These are phyloP conservation scores for Elgaria multicarinata DNA, from an alignment of 2,113 vertebrate species.

Conservation along the genomic window DNA sequence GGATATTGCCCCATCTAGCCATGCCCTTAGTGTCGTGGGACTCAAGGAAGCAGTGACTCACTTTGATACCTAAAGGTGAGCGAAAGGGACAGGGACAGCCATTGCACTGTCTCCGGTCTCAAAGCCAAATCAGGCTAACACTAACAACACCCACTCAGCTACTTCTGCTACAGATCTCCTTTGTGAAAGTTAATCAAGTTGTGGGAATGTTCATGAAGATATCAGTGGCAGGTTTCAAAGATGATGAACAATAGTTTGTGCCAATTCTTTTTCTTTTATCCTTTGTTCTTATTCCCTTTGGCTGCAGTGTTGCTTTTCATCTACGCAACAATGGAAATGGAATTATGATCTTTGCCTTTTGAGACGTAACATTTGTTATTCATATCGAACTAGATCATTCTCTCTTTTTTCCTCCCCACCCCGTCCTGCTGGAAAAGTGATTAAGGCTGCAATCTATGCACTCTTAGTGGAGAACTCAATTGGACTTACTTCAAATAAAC, in stretches of 20 bases:
- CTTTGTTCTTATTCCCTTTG: not conserved
- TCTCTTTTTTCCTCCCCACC: not conserved
- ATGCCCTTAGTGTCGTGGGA: too few species aligned
- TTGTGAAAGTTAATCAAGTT: not conserved
- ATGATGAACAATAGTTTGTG: not conserved
- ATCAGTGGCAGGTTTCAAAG: not conserved
- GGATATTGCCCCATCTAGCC: too few species aligned
- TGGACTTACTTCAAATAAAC: not conserved
- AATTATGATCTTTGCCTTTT: not conserved
- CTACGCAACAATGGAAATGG: not conserved
- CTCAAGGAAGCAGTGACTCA: too few species aligned
- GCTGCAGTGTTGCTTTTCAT: not conserved
- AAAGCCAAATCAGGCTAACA: not conserved
- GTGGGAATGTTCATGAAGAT: not conserved
- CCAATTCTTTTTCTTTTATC: not conserved
- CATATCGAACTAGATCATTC: not conserved
- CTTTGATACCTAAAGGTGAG: too few species aligned
- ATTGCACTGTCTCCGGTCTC: not conserved
- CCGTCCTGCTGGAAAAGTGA: not conserved
- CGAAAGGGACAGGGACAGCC: not conserved
- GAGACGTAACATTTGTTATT: not conserved
- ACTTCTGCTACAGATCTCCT: not conserved
- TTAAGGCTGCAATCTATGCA: not conserved
- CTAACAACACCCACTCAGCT: not conserved
- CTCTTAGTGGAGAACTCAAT: not conserved